Percentiles rank a stretch among this genome's conserved stretches.
These are phyloP conservation scores for Sebastes ruberrimus DNA, from an alignment of 2,797 vertebrate species.

Conservation along the genomic window DNA sequence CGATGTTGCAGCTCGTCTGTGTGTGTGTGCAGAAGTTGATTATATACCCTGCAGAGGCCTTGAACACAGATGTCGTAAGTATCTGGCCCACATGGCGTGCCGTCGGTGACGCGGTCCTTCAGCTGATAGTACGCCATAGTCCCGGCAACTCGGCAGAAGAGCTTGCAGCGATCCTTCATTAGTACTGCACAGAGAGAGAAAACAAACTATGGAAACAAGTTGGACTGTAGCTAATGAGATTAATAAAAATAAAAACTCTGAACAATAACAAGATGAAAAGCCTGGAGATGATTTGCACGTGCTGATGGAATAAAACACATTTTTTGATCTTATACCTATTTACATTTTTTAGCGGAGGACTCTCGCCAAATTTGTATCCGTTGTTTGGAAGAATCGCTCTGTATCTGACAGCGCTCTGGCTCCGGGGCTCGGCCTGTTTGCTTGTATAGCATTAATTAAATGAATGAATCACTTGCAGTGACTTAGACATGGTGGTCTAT, in stretches of 20 bases:
- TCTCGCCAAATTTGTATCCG: slow-evolving; percentile 13
- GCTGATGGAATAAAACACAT: neutral
- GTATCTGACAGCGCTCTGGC: slow-evolving; percentile 36
- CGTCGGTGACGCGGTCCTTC: slow-evolving; percentile 93
- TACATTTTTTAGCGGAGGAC: slow-evolving; percentile 1
- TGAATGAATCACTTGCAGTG: slow-evolving; percentile 62
- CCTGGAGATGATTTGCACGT: neutral
- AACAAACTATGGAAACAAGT: slow-evolving; percentile 6
- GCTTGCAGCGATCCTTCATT: slow-evolving; percentile 98
- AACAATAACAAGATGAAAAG: neutral
- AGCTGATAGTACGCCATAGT: slow-evolving; percentile 95
- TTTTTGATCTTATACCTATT: slow-evolving; percentile 25
- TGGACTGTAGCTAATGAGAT: neutral
- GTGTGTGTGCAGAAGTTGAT: neutral
- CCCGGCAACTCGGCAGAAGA: slow-evolving; percentile 95
- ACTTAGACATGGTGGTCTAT: slow-evolving; percentile 49
- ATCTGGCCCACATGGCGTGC: slow-evolving; percentile 93
- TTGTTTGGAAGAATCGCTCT: slow-evolving; percentile 33
- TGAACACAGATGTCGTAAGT: slow-evolving; percentile 97
- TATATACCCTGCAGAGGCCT: slow-evolving; percentile 95
- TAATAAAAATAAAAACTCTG: neutral
- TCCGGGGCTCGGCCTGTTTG: slow-evolving; percentile 48
- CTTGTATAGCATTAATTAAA: slow-evolving; percentile 60
- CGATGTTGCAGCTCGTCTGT: neutral
- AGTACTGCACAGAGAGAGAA: slow-evolving; percentile 83